These are phyloP conservation scores for Holotrichia oblita DNA, from an alignment of 1,140 invertebrate genomes.

Conservation along the genomic window DNA sequence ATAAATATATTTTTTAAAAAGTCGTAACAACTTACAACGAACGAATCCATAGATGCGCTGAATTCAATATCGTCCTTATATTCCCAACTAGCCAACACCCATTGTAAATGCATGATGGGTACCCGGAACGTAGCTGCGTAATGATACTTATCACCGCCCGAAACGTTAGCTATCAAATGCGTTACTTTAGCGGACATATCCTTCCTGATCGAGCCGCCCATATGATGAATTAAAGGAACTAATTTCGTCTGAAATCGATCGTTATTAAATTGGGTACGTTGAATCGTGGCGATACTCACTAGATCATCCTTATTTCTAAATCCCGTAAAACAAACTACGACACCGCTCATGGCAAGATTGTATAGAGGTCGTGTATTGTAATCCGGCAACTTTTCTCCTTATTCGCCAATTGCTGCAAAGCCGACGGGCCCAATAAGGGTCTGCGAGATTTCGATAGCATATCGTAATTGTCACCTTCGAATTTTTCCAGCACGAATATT, in stretches of 20 bases:
- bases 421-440: slow-evolving; percentile 78
- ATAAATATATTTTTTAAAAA: too few species aligned
- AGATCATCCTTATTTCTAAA: slow-evolving; percentile 88
- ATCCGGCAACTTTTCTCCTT: slow-evolving; percentile 70
- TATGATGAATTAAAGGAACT: slow-evolving; percentile 88
- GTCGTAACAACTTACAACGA: slow-evolving; percentile 70
- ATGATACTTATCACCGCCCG: slow-evolving; percentile 87
- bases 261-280: slow-evolving; percentile 38
- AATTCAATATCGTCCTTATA: slow-evolving; percentile 72
- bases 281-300: slow-evolving; percentile 66
- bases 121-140: slow-evolving; percentile 89
- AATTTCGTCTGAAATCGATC: slow-evolving; percentile 75
- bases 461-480: slow-evolving; percentile 73
- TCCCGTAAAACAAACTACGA: slow-evolving; percentile 89
- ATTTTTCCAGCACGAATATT: slow-evolving; percentile 76
- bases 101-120: slow-evolving; percentile 86
- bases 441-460: slow-evolving; percentile 72
- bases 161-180: slow-evolving; percentile 89
- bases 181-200: slow-evolving; percentile 89
- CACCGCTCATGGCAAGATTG: slow-evolving; percentile 84
- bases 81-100: slow-evolving; percentile 89
- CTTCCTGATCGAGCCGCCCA: slow-evolving; percentile 93
- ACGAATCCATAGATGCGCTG: slow-evolving; percentile 71
- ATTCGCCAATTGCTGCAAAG: slow-evolving; percentile 77
- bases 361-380: slow-evolving; percentile 83